Evolutionary conservation across 2,113 vertebrate species (phyloP).

Genomic region (Python bivittatus): DNA sequence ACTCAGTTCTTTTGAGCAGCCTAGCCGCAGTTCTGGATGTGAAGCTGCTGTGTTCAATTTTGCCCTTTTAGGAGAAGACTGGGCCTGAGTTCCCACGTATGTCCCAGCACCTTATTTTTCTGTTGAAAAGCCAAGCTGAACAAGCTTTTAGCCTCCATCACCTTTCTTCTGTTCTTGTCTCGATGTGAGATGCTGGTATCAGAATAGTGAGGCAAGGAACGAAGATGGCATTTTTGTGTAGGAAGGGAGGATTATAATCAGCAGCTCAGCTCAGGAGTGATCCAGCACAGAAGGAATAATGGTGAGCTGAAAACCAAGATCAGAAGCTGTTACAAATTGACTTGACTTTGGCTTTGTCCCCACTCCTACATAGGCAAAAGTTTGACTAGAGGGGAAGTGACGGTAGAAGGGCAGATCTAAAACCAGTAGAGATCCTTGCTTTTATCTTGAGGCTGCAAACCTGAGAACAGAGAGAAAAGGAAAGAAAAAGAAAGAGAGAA

Average conservation of each 20-base stretch:
- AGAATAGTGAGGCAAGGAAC: slow-evolving; percentile 13
- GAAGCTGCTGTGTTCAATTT: neutral
- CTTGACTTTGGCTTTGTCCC: slow-evolving; percentile 73
- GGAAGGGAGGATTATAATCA: slow-evolving; percentile 63
- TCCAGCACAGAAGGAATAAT: slow-evolving; percentile 86
- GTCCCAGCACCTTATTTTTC: slow-evolving; percentile 35
- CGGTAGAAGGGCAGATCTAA: slow-evolving; percentile 79
- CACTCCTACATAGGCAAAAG: slow-evolving; percentile 72
- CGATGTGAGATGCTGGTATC: slow-evolving; percentile 55
- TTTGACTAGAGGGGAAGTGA: slow-evolving; percentile 71
- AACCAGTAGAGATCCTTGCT: slow-evolving; percentile 98
- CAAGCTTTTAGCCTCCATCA: slow-evolving; percentile 65
- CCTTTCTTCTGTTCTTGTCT: slow-evolving; percentile 55
- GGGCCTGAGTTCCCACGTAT: slow-evolving; percentile 59
- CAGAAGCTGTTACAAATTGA: slow-evolving; percentile 91
- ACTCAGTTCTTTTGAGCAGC: slow-evolving; percentile 41
- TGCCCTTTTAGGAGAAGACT: slow-evolving; percentile 48
- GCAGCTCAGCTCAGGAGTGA: slow-evolving; percentile 88
- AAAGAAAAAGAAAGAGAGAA: slow-evolving; percentile 57
- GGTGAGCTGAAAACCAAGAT: slow-evolving; percentile 95
- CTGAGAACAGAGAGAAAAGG: slow-evolving; percentile 81
- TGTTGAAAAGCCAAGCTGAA: slow-evolving; percentile 39
- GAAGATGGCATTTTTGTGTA: slow-evolving; percentile 60
- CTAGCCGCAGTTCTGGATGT: slow-evolving; percentile 35
- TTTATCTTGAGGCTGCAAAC: slow-evolving; percentile 95